Base-by-base conservation (phyloP, 2,888 invertebrate species). In the Drosophila phalerata region DNA sequence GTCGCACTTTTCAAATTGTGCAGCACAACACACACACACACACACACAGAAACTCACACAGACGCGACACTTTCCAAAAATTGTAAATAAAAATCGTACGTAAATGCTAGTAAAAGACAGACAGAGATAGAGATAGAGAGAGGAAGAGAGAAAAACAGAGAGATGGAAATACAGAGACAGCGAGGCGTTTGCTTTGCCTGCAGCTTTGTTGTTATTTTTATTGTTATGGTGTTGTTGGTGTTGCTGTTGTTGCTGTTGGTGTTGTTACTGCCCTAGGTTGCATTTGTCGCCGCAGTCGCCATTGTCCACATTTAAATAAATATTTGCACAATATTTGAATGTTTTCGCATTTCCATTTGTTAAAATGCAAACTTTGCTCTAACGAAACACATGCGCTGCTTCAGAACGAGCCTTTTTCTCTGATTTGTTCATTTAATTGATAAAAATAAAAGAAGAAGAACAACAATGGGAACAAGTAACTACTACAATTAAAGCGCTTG, bases 321-420 rank as follows among this genome's bases (percentile, higher is more conserved):
- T 85, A 86, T 88, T 88, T 85, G 71, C 86, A 86, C 73, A 86
- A 79, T 71, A 83, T 86, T 88, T 85, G 86, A 88, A 88, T 85
- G 76, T 73, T 75, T 81, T 76, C 68, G 74, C 76, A 71, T 77
- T 85, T 79, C 67, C 74, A 85, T 85, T 56, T 72, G 62, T 69
- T 68, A 53, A 85, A 79, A 73, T 63, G 79, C 72, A 79, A 77
- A 64, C 77, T 49, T 52, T 19, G 57, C 53, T 38, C 42, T 34
- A 43, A 22, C 47, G 43, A 56, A 68, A 62, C 68, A 74, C 77
- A 72, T 68, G 73, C 52, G 45, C 42, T 40, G 66, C 30, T 19
- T 40, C n/a, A n/a, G 28, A 3, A 30, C 19, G 9, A 30, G 17
- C 10, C 17, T 57, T 55, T 73, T 61, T 61, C 47, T 65, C 32